Percentiles rank a stretch among this genome's conserved stretches.
phyloP scores from a whole-genome alignment of 2,113 vertebrate species.

The Malurus melanocephalus region DNA sequence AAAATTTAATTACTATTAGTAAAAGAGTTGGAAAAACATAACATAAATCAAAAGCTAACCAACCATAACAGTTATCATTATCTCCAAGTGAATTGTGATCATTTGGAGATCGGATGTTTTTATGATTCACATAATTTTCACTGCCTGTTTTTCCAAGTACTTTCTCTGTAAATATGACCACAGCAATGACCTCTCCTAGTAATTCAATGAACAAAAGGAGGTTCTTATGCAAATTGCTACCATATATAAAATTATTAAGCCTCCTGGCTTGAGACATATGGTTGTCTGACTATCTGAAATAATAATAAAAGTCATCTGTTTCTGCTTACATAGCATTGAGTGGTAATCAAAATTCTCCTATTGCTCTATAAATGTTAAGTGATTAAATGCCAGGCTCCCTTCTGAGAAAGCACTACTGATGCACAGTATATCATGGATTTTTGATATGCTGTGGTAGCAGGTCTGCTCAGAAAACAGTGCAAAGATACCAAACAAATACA shows the following conservation, averaged over 20 bases:
- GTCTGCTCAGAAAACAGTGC: background rate
- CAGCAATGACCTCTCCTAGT: background rate
- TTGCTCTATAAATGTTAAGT: background rate
- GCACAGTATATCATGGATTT: background rate
- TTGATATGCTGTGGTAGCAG: background rate
- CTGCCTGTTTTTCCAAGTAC: background rate
- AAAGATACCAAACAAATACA: background rate
- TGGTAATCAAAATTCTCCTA: background rate
- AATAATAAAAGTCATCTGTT: background rate
- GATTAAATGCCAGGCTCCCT: background rate
- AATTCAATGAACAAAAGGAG: background rate
- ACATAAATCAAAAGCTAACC: background rate
- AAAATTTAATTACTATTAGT: background rate
- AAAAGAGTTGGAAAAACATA: background rate
- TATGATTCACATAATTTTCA: background rate
- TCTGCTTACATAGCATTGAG: background rate
- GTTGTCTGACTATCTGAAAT: background rate
- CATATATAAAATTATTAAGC: background rate
- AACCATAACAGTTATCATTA: background rate
- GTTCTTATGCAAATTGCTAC: background rate
- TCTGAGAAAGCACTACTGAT: background rate
- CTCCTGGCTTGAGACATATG: background rate
- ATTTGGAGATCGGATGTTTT: background rate
- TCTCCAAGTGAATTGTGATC: background rate
- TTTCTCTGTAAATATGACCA: background rate